phyloP scores from a whole-genome alignment of 2,797 vertebrate genomes.

The Sylvia borin region DNA sequence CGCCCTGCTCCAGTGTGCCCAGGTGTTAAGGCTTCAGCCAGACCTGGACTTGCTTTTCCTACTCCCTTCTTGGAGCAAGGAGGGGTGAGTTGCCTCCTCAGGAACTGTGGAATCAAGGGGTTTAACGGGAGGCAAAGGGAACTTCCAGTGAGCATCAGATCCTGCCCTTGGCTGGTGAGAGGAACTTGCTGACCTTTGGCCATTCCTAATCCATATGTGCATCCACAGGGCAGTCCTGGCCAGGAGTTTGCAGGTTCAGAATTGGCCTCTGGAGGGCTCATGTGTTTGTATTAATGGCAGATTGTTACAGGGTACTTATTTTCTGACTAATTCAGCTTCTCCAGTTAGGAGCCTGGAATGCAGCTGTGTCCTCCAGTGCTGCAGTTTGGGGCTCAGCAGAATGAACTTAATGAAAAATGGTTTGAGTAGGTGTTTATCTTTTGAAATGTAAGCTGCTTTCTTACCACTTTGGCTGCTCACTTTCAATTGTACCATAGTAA shows the following conservation, averaged over 20 bases:
- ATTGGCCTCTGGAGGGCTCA: slow-evolving; percentile 1
- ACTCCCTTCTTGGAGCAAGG: background rate
- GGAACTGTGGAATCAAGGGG: background rate
- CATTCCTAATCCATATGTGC: background rate
- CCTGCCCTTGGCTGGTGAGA: background rate
- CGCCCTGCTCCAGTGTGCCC: background rate
- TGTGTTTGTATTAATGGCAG: background rate
- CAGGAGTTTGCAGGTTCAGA: background rate
- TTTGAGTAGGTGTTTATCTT: slow-evolving; percentile 2
- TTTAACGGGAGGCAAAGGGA: background rate
- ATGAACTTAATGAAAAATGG: background rate
- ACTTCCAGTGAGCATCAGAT: background rate
- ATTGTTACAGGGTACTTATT: background rate
- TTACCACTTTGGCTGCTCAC: background rate
- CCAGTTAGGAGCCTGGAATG: background rate
- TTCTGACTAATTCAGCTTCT: background rate
- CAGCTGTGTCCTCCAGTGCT: background rate
- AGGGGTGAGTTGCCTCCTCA: background rate
- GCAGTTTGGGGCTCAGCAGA: slow-evolving; percentile 14
- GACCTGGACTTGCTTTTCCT: background rate
- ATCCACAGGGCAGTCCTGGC: background rate
- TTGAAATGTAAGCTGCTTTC: slow-evolving; percentile 6
- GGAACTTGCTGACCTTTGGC: background rate
- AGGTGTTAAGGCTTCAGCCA: background rate
- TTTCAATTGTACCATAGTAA: background rate